phyloP scores from a whole-genome alignment of 2,113 vertebrate genomes.

The Plecturocebus donacophilus region DNA sequence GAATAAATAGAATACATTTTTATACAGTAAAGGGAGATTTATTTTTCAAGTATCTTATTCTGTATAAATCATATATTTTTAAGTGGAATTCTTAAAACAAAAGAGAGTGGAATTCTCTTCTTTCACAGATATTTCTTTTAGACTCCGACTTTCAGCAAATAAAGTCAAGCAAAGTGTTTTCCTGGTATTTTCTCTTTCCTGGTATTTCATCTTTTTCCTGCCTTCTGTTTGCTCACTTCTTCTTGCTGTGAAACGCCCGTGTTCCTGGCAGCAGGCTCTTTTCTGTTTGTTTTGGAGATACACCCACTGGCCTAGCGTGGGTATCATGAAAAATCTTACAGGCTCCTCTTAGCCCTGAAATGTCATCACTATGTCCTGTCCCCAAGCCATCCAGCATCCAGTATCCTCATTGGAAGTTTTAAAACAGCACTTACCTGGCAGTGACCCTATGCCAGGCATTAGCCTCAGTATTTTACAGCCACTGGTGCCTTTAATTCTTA shows the following conservation, averaged over 20 bases:
- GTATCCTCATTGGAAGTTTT: neutral
- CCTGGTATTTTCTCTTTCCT: neutral
- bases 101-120: neutral
- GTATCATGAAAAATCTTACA: neutral
- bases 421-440: neutral
- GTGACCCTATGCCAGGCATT: fast-evolving
- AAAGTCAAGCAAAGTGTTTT: neutral
- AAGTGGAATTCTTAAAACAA: neutral
- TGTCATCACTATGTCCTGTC: neutral
- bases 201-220: neutral
- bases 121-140: slow-evolving; percentile 7
- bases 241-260: neutral
- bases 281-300: neutral
- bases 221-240: neutral
- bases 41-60: neutral
- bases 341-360: neutral
- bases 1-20: neutral
- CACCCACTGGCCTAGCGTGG: neutral
- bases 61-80: neutral
- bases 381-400: too few species aligned
- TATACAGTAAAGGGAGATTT: neutral
- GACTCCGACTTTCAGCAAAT: neutral
- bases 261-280: neutral
- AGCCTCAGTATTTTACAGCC: neutral
- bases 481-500: neutral